These are phyloP conservation scores for Heliconius eleuchia DNA, from an alignment of 1,140 invertebrate genomes.

Conservation along the genomic window DNA sequence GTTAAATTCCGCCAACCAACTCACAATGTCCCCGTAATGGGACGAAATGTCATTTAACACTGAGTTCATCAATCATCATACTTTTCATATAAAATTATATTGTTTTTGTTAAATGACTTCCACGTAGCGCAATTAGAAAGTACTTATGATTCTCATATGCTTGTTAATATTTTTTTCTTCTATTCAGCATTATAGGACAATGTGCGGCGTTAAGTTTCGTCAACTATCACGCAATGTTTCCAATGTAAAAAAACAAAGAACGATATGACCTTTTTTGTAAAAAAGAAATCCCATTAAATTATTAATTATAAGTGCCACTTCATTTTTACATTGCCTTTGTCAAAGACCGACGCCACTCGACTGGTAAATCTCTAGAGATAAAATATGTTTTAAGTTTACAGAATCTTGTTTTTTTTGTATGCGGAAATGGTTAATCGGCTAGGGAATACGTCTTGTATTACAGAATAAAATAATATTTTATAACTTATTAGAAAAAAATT, in stretches of 20 bases:
- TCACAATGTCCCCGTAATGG: too few relatives aligned
- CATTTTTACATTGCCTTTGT: neutral
- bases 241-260: too few relatives aligned
- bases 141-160: too few relatives aligned
- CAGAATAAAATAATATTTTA: neutral
- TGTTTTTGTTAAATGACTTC: too few relatives aligned
- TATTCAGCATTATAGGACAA: too few relatives aligned
- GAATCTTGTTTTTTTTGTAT: neutral
- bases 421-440: neutral
- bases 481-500: neutral
- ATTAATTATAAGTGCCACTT: neutral
- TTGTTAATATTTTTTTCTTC: too few relatives aligned
- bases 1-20: neutral
- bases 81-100: too few relatives aligned
- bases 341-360: neutral
- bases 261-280: neutral
- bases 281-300: neutral
- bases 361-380: neutral
- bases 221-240: too few relatives aligned
- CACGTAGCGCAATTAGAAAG: too few relatives aligned
- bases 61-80: too few relatives aligned
- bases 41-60: too few relatives aligned
- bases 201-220: too few relatives aligned
- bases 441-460: neutral
- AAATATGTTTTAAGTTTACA: constrained; percentile 1